Base-by-base conservation (phyloP, 53 echinoderm and acorn worm species). In the Actinopyga echinites region DNA sequence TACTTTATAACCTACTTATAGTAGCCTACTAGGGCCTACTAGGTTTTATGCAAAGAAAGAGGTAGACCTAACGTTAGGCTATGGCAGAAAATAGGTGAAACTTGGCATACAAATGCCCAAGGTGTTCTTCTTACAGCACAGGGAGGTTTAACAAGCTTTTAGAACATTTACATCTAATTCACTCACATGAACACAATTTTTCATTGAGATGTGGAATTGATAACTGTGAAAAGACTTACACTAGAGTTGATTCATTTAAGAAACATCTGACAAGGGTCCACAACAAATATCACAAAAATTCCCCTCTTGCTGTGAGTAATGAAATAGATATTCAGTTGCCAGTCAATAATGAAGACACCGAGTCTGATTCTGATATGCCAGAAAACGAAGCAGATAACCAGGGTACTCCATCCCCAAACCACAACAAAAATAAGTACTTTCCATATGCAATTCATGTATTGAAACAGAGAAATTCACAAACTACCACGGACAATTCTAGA, bases 11-110 rank as follows among this genome's bases (percentile, higher is more conserved):
- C n/a, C n/a, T n/a, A n/a, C n/a, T n/a, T n/a, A n/a, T n/a, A n/a
- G n/a, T n/a, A n/a, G n/a, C n/a, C n/a, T n/a, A n/a, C n/a, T n/a
- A n/a, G n/a, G n/a, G n/a, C n/a, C n/a, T n/a, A n/a, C n/a, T n/a
- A n/a, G n/a, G n/a, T n/a, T n/a, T n/a, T n/a, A n/a, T n/a, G 37
- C 37, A 37, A 7, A 37, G 37, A 37, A 37, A 37, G 7, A 37
- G 37, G 37, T 37, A 37, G n/a, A n/a, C n/a, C n/a, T n/a, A n/a
- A n/a, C n/a, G n/a, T n/a, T n/a, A n/a, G n/a, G n/a, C n/a, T n/a
- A 65, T 67, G 67, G 67, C 67, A 66, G 67, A 66, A 33, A 66
- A 64, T 33, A 66, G 67, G 67, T 66, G 67, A 33, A 66, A 66
- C 37, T 66, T 66, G 19, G 37, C 11, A 33, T 66, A 66, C n/a